These are phyloP conservation scores for Zingel zingel DNA, from an alignment of 2,113 vertebrate species.

Conservation along the genomic window DNA sequence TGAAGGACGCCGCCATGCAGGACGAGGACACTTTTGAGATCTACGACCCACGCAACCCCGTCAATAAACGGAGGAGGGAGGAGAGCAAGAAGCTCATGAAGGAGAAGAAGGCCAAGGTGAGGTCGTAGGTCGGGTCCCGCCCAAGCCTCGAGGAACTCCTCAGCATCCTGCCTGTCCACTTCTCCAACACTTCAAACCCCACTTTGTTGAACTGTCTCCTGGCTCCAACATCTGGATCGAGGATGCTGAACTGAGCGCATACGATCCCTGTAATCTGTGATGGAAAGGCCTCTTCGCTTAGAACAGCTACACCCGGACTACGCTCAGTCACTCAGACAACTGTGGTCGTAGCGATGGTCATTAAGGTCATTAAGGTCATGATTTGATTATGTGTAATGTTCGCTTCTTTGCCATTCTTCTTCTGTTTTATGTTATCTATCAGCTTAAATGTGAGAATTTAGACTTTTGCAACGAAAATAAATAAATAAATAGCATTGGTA, in stretches of 20 bases:
- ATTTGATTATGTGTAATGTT: not conserved
- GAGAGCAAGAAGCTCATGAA: conserved; percentile 98
- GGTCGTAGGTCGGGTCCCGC: conserved; percentile 24
- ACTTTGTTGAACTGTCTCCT: conserved; percentile 16
- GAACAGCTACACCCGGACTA: conserved; percentile 22
- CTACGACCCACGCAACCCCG: conserved; percentile 96
- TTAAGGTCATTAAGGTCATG: not conserved
- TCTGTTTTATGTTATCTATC: not conserved
- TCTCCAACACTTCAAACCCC: conserved; percentile 37
- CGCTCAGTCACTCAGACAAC: not conserved
- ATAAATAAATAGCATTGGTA: conserved; percentile 61
- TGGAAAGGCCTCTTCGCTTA: conserved; percentile 25
- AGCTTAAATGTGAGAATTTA: not conserved
- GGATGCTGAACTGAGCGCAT: conserved; percentile 35
- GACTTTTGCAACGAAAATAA: conserved; percentile 18
- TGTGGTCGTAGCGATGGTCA: not conserved
- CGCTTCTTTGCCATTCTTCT: not conserved
- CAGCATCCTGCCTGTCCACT: conserved; percentile 15
- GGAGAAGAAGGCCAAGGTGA: conserved; percentile 92
- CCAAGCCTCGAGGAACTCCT: not conserved
- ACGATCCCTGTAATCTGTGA: conserved; percentile 54
- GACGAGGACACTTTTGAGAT: conserved; percentile 99
- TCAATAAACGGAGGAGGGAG: conserved; percentile 95
- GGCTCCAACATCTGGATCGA: conserved; percentile 60
- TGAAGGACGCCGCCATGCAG: conserved; percentile 96